These are phyloP conservation scores for Pseudoatta argentina DNA, from an alignment of 1,140 invertebrate species.

Conservation along the genomic window DNA sequence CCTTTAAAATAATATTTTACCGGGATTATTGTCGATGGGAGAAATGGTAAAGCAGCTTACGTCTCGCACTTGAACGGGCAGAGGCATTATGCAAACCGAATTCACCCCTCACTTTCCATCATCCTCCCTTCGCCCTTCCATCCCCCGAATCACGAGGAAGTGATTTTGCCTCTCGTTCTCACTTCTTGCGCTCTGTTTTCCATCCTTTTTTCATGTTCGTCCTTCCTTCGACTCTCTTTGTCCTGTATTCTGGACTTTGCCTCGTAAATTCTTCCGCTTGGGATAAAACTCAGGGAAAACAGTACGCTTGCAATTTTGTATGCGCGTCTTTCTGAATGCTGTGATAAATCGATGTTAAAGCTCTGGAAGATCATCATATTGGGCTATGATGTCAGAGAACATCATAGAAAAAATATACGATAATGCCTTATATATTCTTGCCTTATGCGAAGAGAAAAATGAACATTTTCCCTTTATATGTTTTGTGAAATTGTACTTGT, in stretches of 20 bases:
- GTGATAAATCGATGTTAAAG: constrained; percentile 23
- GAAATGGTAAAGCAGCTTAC: constrained; percentile 81
- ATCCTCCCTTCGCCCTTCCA: constrained; percentile 14
- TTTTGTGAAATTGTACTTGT: neutral
- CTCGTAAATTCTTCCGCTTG: constrained; percentile 52
- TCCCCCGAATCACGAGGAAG: constrained; percentile 57
- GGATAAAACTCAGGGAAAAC: constrained; percentile 49
- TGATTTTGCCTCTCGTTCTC: constrained; percentile 71
- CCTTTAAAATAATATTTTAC: constrained; percentile 84
- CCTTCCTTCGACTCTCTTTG: neutral
- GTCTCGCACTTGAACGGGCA: constrained; percentile 78
- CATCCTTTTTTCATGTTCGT: constrained; percentile 7
- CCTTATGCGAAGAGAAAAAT: neutral
- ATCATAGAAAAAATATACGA: neutral
- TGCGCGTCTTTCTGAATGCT: neutral
- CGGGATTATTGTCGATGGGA: constrained; percentile 80
- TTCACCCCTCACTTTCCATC: constrained; percentile 72
- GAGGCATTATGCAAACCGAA: constrained; percentile 84
- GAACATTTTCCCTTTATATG: neutral
- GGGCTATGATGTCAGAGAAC: neutral
- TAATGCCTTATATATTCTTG: neutral
- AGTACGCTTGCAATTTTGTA: constrained; percentile 49
- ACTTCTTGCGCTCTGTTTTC: constrained; percentile 22
- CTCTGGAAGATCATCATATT: neutral
- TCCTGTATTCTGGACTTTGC: constrained; percentile 17